Evolutionary conservation across 2,797 vertebrate species (phyloP).

Genomic region (Telmatherina bonti): DNA sequence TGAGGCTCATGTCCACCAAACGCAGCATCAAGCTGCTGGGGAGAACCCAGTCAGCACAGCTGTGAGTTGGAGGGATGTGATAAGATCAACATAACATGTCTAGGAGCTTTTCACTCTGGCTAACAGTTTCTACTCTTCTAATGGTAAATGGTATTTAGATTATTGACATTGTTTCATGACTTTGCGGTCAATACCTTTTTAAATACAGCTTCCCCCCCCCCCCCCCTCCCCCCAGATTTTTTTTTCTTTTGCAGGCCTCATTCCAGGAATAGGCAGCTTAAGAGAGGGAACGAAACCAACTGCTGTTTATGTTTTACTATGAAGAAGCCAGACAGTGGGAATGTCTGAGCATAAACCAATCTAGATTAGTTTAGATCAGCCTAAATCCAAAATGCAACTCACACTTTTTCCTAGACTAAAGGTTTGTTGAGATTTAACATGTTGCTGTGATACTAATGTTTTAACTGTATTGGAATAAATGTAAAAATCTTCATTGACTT

Average conservation of each 20-base stretch:
- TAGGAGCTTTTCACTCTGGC: slow-evolving; percentile 29
- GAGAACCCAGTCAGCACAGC: slow-evolving; percentile 59
- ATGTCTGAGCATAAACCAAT: slow-evolving; percentile 1
- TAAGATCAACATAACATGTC: slow-evolving; percentile 62
- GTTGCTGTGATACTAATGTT: too few species aligned
- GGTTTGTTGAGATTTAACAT: too few species aligned
- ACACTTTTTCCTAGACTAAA: background rate
- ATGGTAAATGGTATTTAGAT: background rate
- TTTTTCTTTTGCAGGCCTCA: slow-evolving; percentile 16
- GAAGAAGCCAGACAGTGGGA: slow-evolving; percentile 20
- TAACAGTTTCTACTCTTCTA: slow-evolving; percentile 13
- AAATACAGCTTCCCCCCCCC: slow-evolving; percentile 26
- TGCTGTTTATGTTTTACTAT: slow-evolving; percentile 13
- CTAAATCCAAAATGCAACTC: background rate
- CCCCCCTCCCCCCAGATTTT: background rate
- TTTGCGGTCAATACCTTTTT: slow-evolving; percentile 22
- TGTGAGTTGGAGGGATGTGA: slow-evolving; percentile 57
- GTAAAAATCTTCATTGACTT: background rate
- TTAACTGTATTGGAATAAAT: background rate
- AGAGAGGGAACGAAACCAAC: slow-evolving; percentile 28
- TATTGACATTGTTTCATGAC: slow-evolving; percentile 29
- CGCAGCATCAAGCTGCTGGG: slow-evolving; percentile 38
- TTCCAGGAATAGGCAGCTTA: slow-evolving; percentile 30
- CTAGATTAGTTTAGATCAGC: slow-evolving; percentile 15
- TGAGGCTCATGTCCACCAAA: slow-evolving; percentile 38